Evolutionary conservation across 2,888 invertebrate genomes (phyloP), one percentile per base, ranked within the genome.

Genomic region (Conistra vaccinii): DNA sequence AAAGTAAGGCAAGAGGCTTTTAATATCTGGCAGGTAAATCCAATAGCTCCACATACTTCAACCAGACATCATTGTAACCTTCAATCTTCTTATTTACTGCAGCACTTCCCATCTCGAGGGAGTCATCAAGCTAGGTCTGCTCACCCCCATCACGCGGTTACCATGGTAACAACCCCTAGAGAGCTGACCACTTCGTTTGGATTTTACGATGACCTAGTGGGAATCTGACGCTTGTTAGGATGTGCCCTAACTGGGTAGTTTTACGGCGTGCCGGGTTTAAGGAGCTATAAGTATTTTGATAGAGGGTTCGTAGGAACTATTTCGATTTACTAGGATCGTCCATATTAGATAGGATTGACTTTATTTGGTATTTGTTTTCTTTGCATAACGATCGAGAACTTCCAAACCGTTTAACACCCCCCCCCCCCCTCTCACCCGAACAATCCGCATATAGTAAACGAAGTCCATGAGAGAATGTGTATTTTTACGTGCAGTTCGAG

Each of bases 201-300:
- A 63, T 80, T 84, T 83, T 69, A 77, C 76, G 81, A 80, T 69
- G n/a, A 68, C 75, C 65, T 69, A 23, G 42, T 53, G 65, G 62
- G 63, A 79, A 73, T 57, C 66, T 48, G 78, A 78, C 14, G 73
- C 84, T 85, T 80, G 73, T 82, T 84, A 85, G 77, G 20, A 61
- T 20, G n/a, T 10, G 60, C 12, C 48, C 68, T 61, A 61, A 65
- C 51, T 66, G 42, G 14, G 51, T 69, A 55, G 20, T 29, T 69
- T 51, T 69, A 69, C 66, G 12, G 26, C 42, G 14, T 9, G 6
- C 45, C 20, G 20, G 10, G 29, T 17, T 32, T 65, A 42, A 66
- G 61, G 32, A 61, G 48, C 10, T 69, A 9, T 55, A 9, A 6
- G n/a, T 63, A 26, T 20, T 69, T 76, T 57, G 7, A 39, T 51